phyloP scores from a whole-genome alignment of 2,888 invertebrate genomes.

The Dryomyza anilis region DNA sequence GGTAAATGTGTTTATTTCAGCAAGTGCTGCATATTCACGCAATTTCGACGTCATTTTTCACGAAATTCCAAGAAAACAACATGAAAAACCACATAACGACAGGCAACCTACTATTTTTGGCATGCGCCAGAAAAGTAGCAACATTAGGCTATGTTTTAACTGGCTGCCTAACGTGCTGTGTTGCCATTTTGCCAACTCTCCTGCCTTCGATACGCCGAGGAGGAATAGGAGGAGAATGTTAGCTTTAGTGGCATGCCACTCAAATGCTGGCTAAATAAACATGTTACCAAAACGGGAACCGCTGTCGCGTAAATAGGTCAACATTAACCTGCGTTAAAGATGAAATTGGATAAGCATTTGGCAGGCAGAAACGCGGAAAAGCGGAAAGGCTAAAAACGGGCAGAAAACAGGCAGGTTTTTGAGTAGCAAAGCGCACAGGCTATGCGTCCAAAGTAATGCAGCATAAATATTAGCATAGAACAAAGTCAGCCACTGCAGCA shows the following conservation, averaged over 20 bases:
- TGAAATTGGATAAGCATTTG: conserved; percentile 3
- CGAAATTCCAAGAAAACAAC: background rate
- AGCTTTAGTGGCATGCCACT: background rate
- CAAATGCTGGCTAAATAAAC: background rate
- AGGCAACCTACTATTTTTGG: background rate
- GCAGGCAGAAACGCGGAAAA: background rate
- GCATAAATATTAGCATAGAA: conserved; percentile 18
- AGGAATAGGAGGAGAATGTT: background rate
- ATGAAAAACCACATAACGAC: background rate
- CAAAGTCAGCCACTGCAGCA: background rate
- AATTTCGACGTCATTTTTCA: too few relatives aligned
- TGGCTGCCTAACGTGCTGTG: too few relatives aligned
- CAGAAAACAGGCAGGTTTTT: too few relatives aligned
- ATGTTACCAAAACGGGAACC: background rate
- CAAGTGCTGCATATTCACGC: too few relatives aligned
- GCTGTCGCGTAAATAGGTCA: conserved; percentile 14
- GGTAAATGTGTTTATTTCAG: too few relatives aligned
- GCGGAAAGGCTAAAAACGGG: background rate
- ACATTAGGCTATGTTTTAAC: too few relatives aligned
- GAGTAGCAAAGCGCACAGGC: too few relatives aligned
- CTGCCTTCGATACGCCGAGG: background rate
- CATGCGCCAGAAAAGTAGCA: background rate
- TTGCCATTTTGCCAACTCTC: too few relatives aligned
- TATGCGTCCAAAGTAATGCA: conserved; percentile 11
- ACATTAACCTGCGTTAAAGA: too few relatives aligned